These are phyloP conservation scores for Acrobasis suavella DNA, from an alignment of 2,888 invertebrate species.

Conservation along the genomic window DNA sequence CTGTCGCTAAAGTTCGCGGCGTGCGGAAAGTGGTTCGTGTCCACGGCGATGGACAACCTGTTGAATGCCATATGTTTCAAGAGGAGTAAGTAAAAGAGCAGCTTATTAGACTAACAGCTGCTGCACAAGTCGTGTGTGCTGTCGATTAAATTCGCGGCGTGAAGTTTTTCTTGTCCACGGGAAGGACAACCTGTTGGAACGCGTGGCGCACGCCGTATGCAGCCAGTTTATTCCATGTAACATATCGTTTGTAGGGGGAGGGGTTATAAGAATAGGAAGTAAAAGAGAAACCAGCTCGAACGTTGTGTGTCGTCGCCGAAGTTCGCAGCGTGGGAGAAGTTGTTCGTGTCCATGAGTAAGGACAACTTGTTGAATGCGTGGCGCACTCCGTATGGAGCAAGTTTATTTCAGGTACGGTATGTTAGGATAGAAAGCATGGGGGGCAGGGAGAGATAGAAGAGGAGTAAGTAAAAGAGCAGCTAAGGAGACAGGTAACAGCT, in stretches of 20 bases:
- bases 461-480: too few species aligned
- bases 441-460: too few species aligned
- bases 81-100: too few species aligned
- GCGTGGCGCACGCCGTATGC: slow-evolving; percentile 99
- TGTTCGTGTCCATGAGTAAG: slow-evolving; percentile 99
- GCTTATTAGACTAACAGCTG: too few species aligned
- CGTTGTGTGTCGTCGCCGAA: too few species aligned
- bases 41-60: too few species aligned
- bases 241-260: slow-evolving; percentile 25
- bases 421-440: too few species aligned
- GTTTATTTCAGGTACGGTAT: slow-evolving; percentile 94
- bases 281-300: too few species aligned
- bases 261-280: too few species aligned
- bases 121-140: slow-evolving; percentile 95
- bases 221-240: slow-evolving; percentile 98
- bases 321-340: slow-evolving; percentile 92
- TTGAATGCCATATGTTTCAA: too few species aligned
- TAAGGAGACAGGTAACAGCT: too few species aligned
- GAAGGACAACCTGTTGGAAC: slow-evolving; percentile 98
- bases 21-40: slow-evolving; percentile 99
- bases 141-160: slow-evolving; percentile 96
- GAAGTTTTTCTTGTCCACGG: slow-evolving; percentile 99
- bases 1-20: slow-evolving; percentile 97
- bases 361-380: slow-evolving; percentile 98
- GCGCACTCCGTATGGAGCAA: slow-evolving; percentile 98